Percentiles rank a stretch among this genome's conserved stretches.
Conservation (phyloP, 2,888 invertebrate species). For the Criorhina ranunculi region DNA sequence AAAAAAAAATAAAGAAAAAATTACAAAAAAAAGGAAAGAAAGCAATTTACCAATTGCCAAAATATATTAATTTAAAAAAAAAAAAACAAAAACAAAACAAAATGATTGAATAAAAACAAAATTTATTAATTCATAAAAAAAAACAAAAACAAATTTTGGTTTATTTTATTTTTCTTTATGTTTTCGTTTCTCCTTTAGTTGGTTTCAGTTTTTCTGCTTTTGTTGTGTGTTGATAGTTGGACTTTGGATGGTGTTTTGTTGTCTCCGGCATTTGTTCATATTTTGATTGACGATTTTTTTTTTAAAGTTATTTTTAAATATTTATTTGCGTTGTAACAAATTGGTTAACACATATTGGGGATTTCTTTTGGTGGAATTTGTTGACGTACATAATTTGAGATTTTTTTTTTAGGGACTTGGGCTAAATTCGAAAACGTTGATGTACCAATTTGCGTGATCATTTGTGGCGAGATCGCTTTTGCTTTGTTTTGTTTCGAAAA, state of each 20-base stretch:
- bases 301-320: neutral
- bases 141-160: conserved; percentile 28
- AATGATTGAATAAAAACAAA: conserved; percentile 64
- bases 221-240: neutral
- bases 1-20: conserved; percentile 27
- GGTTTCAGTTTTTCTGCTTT: conserved; percentile 32
- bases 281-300: conserved; percentile 4
- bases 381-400: too few species aligned
- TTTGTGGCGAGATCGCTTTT: too few species aligned
- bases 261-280: neutral
- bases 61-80: conserved; percentile 73
- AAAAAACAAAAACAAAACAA: conserved; percentile 58
- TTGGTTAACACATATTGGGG: too few species aligned
- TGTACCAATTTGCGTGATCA: too few species aligned
- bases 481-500: too few species aligned
- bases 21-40: conserved; percentile 42
- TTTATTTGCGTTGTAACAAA: neutral
- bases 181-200: conserved; percentile 31
- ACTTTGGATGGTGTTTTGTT: conserved; percentile 20
- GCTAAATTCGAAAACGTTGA: too few species aligned
- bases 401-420: too few species aligned
- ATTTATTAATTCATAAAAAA: conserved; percentile 66
- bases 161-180: conserved; percentile 33
- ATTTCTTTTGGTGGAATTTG: too few species aligned
- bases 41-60: conserved; percentile 70